Base-by-base conservation (phyloP, 2,888 invertebrate species). In the Camptogramma bilineatum region DNA sequence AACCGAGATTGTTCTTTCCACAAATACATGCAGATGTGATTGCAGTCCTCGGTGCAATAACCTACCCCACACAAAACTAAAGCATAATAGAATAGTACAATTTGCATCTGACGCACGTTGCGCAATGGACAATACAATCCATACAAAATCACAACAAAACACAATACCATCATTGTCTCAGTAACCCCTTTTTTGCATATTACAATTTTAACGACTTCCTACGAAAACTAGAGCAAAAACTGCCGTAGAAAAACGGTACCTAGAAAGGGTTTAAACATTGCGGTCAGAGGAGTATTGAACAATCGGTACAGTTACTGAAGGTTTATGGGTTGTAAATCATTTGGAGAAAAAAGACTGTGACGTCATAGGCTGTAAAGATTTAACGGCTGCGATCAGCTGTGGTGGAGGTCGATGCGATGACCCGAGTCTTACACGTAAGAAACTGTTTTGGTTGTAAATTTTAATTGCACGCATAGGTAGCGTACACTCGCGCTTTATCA, bases 241-340 rank as follows among this genome's bases (percentile, higher is more conserved):
- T 34, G 64, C 57, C 7, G 13, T 52, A 64, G 71, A 78, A 76
- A 80, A 82, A 83, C 82, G 80, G 82, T 68, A 91, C 90, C 90
- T 89, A 90, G 90, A 92, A 91, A 87, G 90, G 91, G 89, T 90
- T 91, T 86, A 86, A 90, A 87, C 86, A 88, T 90, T 92, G 92
- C 89, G 93, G 92, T 92, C 91, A 88, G 62, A 54, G 88, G 87
- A 86, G 91, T 62, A 58, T 91, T 87, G 85, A 91, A 91, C 91
- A 92, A 92, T 91, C 83, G 86, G 86, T 88, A 90, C 92, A 87
- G 91, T 92, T 92, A 91, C 90, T 88, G 77, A 81, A 83, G 83
- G 83, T 91, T 93, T 93, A 92, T 87, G 88, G 82, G 89, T 73
- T 85, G 88, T 93, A 92, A 93, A 93, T 92, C 91, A 90, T 88